Conservation (phyloP, 2,888 invertebrate genomes). For the Diarsia mendica region DNA sequence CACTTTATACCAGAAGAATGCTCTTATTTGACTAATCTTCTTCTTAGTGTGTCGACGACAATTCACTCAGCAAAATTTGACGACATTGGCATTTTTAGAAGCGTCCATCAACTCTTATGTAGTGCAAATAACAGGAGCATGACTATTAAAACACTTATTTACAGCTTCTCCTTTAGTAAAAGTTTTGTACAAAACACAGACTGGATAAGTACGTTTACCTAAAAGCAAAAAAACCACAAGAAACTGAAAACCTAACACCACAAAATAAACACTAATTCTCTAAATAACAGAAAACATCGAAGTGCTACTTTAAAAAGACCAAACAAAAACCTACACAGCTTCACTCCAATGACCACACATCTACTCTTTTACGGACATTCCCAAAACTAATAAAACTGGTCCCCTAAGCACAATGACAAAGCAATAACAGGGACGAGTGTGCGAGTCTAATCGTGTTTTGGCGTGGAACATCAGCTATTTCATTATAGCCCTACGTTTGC, state of each 20-base stretch:
- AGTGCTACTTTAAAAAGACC: not conserved
- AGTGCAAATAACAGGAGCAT: too few species aligned
- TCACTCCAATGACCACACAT: slow-evolving; percentile 51
- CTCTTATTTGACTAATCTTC: too few species aligned
- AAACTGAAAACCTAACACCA: not conserved
- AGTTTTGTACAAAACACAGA: not conserved
- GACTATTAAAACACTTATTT: too few species aligned
- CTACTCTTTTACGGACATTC: slow-evolving; percentile 37
- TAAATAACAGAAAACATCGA: slow-evolving; percentile 5
- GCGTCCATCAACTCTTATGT: too few species aligned
- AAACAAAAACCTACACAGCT: slow-evolving; percentile 2
- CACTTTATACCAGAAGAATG: too few species aligned
- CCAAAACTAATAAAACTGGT: slow-evolving; percentile 60
- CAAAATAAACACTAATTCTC: not conserved
- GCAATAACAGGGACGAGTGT: slow-evolving; percentile 71
- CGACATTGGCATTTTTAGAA: too few species aligned
- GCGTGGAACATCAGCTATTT: slow-evolving; percentile 77
- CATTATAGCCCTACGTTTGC: slow-evolving; percentile 65
- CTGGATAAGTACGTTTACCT: not conserved
- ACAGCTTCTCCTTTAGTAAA: not conserved
- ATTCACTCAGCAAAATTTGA: too few species aligned
- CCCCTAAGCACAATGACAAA: slow-evolving; percentile 63
- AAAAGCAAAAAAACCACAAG: not conserved
- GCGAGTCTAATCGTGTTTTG: slow-evolving; percentile 75
- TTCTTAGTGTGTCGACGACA: too few species aligned